Conservation (phyloP, 2,113 vertebrate species). For the Coreoperca whiteheadi region DNA sequence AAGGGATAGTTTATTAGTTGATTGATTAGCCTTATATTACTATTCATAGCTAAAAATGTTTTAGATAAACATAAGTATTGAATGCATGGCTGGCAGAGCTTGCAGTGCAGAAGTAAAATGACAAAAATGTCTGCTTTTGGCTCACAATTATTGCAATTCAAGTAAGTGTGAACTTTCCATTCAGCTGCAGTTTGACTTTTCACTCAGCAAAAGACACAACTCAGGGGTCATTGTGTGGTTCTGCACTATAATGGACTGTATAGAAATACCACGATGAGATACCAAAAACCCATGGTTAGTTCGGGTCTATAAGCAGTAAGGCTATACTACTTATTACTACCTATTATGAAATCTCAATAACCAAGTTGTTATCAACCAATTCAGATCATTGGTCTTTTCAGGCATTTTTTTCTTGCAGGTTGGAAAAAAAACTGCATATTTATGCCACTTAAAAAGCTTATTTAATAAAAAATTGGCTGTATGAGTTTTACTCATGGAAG, state of each 20-base stretch:
- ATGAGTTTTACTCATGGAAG: not conserved
- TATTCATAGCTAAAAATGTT: conserved; percentile 10
- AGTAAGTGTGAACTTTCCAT: not conserved
- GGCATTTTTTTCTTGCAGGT: not conserved
- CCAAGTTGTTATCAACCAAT: not conserved
- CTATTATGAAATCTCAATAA: not conserved
- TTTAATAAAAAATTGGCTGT: not conserved
- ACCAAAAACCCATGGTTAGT: not conserved
- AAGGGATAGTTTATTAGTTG: not conserved
- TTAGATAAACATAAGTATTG: conserved; percentile 1
- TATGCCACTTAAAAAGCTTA: not conserved
- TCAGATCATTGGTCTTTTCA: not conserved
- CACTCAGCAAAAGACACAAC: not conserved
- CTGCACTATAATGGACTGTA: not conserved
- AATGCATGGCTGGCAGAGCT: conserved; percentile 4
- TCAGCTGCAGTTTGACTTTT: not conserved
- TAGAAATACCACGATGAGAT: no score
- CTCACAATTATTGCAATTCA: not conserved
- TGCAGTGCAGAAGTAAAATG: not conserved
- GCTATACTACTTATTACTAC: not conserved
- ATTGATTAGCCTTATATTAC: conserved; percentile 1
- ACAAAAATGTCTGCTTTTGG: not conserved
- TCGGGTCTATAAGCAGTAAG: not conserved
- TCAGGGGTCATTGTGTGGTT: not conserved
- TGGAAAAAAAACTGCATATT: not conserved